These are phyloP conservation scores for Nomada hirtipes DNA, from an alignment of 2,888 invertebrate species.

Conservation along the genomic window DNA sequence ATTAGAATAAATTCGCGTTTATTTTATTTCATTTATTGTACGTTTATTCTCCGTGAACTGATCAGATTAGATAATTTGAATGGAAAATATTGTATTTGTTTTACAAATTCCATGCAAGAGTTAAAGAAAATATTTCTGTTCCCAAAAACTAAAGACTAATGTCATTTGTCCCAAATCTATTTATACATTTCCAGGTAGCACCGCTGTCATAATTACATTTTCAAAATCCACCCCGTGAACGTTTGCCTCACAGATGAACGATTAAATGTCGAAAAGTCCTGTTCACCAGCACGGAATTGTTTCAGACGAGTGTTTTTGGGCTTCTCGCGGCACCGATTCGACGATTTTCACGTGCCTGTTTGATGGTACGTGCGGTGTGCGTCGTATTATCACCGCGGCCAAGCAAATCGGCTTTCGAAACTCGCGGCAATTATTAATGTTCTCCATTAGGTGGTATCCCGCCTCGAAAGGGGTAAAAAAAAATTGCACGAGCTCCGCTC, in stretches of 20 bases:
- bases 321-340: conserved; percentile 43
- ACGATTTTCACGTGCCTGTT: conserved; percentile 48
- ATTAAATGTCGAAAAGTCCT: not conserved
- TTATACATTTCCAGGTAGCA: no score
- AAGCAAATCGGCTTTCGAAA: conserved; percentile 69
- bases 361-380: conserved; percentile 26
- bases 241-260: not conserved
- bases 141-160: no score
- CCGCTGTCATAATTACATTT: no score
- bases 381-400: conserved; percentile 49
- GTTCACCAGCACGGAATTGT: not conserved
- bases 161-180: no score
- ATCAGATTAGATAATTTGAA: no score
- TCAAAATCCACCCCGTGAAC: not conserved
- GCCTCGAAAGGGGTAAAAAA: not conserved
- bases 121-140: no score
- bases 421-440: conserved; percentile 69
- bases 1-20: no score
- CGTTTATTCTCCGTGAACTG: no score
- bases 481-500: conserved; percentile 17
- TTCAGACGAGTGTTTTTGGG: conserved; percentile 33
- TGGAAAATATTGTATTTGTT: no score
- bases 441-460: conserved; percentile 66
- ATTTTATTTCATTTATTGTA: no score
- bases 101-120: no score